Conservation (phyloP, 2,797 vertebrate species). For the Artibeus jamaicensis region DNA sequence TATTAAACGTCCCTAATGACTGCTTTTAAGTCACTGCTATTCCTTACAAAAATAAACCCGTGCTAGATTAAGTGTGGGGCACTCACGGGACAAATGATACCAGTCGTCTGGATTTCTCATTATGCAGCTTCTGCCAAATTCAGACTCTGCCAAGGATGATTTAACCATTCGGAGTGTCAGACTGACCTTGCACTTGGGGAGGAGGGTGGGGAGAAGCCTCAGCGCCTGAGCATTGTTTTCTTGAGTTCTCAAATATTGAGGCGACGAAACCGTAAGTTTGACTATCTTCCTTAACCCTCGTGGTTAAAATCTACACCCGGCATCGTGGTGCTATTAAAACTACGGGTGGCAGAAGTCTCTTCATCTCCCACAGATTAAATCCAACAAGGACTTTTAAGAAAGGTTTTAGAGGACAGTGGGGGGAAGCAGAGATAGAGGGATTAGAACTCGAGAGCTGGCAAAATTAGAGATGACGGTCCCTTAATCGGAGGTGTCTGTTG, state of each 20-base stretch:
- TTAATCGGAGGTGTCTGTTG: slow-evolving; percentile 30
- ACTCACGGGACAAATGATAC: slow-evolving; percentile 87
- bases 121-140: slow-evolving; percentile 85
- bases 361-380: slow-evolving; percentile 33
- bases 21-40: slow-evolving; percentile 74
- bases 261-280: not conserved
- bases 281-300: not conserved
- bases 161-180: slow-evolving; percentile 85
- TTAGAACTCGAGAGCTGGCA: not conserved
- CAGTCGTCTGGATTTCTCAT: slow-evolving; percentile 91
- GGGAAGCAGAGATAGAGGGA: not conserved
- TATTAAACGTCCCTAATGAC: slow-evolving; percentile 69
- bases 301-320: not conserved
- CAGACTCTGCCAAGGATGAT: slow-evolving; percentile 82
- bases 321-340: not conserved
- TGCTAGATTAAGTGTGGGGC: slow-evolving; percentile 82
- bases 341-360: not conserved
- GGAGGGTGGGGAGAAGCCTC: slow-evolving; percentile 52
- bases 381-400: slow-evolving; percentile 51
- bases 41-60: slow-evolving; percentile 80
- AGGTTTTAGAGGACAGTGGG: slow-evolving; percentile 36
- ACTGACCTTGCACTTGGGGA: slow-evolving; percentile 75
- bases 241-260: slow-evolving; percentile 60
- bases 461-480: not conserved
- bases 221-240: slow-evolving; percentile 70